Base-by-base conservation (phyloP, 2,888 invertebrate species). In the Eristalis tenax region DNA sequence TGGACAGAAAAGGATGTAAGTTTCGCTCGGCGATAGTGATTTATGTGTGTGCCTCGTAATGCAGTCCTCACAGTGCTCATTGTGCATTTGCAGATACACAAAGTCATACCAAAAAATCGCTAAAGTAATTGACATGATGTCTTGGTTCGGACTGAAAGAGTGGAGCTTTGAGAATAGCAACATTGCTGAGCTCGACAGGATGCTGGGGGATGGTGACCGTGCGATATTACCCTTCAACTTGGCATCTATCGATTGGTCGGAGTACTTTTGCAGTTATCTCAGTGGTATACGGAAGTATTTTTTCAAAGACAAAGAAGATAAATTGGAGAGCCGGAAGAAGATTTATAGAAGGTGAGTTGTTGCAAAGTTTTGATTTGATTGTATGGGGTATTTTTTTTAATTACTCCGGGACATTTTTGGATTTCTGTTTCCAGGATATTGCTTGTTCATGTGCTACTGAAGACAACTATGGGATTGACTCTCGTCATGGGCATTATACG, bases 211-310 rank as follows among this genome's bases (percentile, higher is more conserved):
- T 40, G 90, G 91, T 82, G 90, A 90, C 28, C 91, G 91, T 35
- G 88, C 89, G 73, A 85, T 91, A 88, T 90, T 93, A 84, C 92
- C 92, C 90, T 96, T 96, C 90, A 95, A 95, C 90, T 94, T 96
- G 83, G 93, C 93, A 40, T 93, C 94, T 71, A 94, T 97, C 83
- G 93, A 96, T 91, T 97, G 97, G 96, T 92, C 94, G 64, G 91
- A 94, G 69, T 97, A 96, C 91, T 94, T 96, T 90, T 93, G 94
- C 87, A 94, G 94, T 77, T 96, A 96, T 91, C 94, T 96, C 65
- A 94, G 94, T 89, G 97, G 97, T 57, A 94, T 96, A 76, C 94
- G 96, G 89, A 92, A 94, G 83, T 96, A 95, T 92, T 93, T 96
- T 89, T 94, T 96, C 89, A 96, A 96, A 91, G 96, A 97, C 90